Base-by-base conservation (phyloP, 2,113 vertebrate species). In the Melospiza melodia region DNA sequence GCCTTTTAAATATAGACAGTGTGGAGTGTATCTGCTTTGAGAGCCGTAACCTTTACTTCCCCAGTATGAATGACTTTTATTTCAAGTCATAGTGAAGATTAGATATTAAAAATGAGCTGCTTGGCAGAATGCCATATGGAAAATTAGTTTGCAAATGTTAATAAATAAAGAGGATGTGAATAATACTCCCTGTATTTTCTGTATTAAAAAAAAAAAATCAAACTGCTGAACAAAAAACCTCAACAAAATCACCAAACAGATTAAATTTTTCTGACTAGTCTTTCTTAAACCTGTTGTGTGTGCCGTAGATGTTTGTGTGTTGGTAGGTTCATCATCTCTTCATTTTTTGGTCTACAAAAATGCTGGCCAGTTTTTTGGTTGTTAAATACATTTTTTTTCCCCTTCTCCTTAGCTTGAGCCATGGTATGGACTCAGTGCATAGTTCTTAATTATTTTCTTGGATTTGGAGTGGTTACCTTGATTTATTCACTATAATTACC, bases 1-100 rank as follows among this genome's bases (percentile, higher is more conserved):
- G 71, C 77, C 69, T 90, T 92, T 95, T 84, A 95, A 77, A 77
- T 94, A 57, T 10, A 77, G 85, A 52, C 62, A n/a, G 30, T 8
- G 23, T 84, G 49, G 61, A 90, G 25, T 49, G 52, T 71, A 35
- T 94, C 37, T 72, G 39, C 76, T 90, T 78, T 87, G 65, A 75
- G 77, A 87, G 28, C 63, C 0, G 2, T 58, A 77, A 69, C 65
- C 41, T 86, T 86, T 87, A 52, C 77, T 94, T 92, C 43, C 14
- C 30, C 6, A 10, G 12, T 54, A n/a, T 43, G 76, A 80, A 65
- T 69, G 3, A 46, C 55, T 81, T 35, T 48, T 49, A 57, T 75
- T 81, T 75, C 49, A 87, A 81, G 62, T 51, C 35, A 25, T 22
- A 49, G 41, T 69, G 62, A 69, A 81, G 69, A 69, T 87, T 49